These are phyloP conservation scores for Drosophila pseudoananassae DNA, from an alignment of 1,140 invertebrate genomes.

Conservation along the genomic window DNA sequence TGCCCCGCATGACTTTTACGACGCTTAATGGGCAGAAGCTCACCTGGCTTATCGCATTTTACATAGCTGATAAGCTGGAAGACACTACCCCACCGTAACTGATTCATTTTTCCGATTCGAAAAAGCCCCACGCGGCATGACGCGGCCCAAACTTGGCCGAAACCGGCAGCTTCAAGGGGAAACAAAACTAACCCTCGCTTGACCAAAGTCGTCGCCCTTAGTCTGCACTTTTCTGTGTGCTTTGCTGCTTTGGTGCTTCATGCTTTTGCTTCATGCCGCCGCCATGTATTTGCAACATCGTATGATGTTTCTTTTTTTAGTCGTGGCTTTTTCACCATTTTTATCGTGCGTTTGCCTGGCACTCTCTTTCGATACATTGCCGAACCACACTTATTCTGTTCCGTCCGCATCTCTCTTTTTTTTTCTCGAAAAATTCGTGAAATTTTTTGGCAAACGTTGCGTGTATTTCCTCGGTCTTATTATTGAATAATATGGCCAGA, in stretches of 20 bases:
- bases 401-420: conserved; percentile 5
- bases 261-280: conserved; percentile 34
- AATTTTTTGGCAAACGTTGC: conserved; percentile 49
- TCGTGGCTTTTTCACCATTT: conserved; percentile 50
- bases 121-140: conserved; percentile 7
- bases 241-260: conserved; percentile 1
- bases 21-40: neutral
- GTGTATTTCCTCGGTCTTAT: conserved; percentile 38
- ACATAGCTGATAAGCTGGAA: conserved; percentile 24
- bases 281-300: conserved; percentile 66
- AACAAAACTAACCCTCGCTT: conserved; percentile 28
- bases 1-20: conserved; percentile 6
- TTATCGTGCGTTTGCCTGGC: conserved; percentile 55
- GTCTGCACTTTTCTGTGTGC: conserved; percentile 35
- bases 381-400: conserved; percentile 32
- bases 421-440: conserved; percentile 21
- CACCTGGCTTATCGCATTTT: conserved; percentile 30
- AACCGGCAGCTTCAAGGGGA: conserved; percentile 1
- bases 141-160: conserved; percentile 5
- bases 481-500: conserved; percentile 33
- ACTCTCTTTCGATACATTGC: conserved; percentile 50
- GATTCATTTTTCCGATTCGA: conserved; percentile 4
- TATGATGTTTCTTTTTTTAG: conserved; percentile 70
- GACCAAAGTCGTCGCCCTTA: conserved; percentile 53
- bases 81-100: neutral